phyloP scores from a whole-genome alignment of 2,888 invertebrate genomes.

The Drosophila merina region DNA sequence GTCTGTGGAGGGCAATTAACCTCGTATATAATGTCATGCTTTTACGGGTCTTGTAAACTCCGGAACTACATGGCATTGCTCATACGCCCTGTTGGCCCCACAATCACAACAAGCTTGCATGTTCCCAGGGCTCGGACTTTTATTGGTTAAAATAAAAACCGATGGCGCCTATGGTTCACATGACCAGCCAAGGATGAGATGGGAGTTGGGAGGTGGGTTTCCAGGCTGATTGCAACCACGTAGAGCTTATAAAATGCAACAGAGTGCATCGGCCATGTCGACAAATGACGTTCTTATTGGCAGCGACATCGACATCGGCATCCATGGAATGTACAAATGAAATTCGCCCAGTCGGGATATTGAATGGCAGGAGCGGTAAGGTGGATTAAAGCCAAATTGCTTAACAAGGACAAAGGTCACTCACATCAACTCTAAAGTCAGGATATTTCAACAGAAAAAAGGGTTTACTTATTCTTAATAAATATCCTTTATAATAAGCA shows the following conservation, averaged over 20 bases:
- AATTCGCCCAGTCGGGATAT: constrained; percentile 38
- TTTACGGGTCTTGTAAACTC: constrained; percentile 21
- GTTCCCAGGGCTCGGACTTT: constrained; percentile 16
- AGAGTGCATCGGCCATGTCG: constrained; percentile 37
- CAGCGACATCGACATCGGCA: constrained; percentile 39
- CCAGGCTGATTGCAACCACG: constrained; percentile 20
- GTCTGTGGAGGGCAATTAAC: constrained; percentile 28
- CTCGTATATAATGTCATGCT: constrained; percentile 9
- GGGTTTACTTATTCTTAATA: background rate
- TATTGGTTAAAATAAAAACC: constrained; percentile 48
- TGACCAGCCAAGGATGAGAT: background rate
- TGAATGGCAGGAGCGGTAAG: background rate
- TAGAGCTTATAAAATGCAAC: constrained; percentile 49
- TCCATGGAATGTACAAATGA: constrained; percentile 58
- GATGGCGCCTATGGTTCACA: constrained; percentile 33
- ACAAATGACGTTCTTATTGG: constrained; percentile 33
- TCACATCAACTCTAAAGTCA: background rate
- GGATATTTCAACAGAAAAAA: background rate
- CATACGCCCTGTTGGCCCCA: constrained; percentile 39
- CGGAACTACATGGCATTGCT: constrained; percentile 23
- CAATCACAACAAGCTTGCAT: constrained; percentile 33
- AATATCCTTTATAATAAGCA: background rate
- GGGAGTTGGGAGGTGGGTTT: background rate
- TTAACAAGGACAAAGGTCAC: constrained; percentile 13
- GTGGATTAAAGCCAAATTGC: background rate